phyloP scores from a whole-genome alignment of 2,888 invertebrate genomes.

The Spodoptera picta region DNA sequence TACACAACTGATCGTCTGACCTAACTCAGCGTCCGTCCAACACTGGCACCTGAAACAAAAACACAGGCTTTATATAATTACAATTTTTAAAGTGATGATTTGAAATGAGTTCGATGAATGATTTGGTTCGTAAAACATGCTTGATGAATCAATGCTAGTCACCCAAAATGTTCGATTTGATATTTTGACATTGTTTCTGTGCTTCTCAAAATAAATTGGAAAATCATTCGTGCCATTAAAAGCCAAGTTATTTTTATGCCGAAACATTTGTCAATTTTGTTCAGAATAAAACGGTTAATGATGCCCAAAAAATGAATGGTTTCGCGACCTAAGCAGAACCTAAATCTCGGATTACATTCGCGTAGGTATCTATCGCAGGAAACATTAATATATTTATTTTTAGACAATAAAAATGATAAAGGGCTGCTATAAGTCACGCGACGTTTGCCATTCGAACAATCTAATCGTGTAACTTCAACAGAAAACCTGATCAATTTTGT shows the following conservation, averaged over 20 bases:
- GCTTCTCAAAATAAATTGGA: too few species aligned
- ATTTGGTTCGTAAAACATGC: too few species aligned
- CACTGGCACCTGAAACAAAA: slow-evolving; percentile 56
- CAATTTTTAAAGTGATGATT: neutral
- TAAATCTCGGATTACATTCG: slow-evolving; percentile 7
- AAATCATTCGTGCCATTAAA: too few species aligned
- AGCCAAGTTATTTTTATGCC: neutral
- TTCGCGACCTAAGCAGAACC: neutral
- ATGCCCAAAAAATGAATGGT: slow-evolving; percentile 15
- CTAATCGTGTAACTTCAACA: slow-evolving; percentile 44
- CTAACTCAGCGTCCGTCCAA: slow-evolving; percentile 19
- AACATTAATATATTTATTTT: slow-evolving; percentile 35
- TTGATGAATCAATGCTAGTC: too few species aligned
- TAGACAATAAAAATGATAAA: slow-evolving; percentile 34
- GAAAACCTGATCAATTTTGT: slow-evolving; percentile 42
- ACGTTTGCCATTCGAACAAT: slow-evolving; percentile 34
- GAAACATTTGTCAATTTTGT: slow-evolving; percentile 17
- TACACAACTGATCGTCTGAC: slow-evolving; percentile 35
- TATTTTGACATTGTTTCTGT: too few species aligned
- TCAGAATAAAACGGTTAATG: slow-evolving; percentile 22
- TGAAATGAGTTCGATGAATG: neutral
- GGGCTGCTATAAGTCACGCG: slow-evolving; percentile 45
- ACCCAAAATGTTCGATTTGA: too few species aligned
- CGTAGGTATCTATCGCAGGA: slow-evolving; percentile 15
- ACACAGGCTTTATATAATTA: slow-evolving; percentile 13